Evolutionary conservation across 2,888 invertebrate genomes (phyloP).

Genomic region (Axea sp.): DNA sequence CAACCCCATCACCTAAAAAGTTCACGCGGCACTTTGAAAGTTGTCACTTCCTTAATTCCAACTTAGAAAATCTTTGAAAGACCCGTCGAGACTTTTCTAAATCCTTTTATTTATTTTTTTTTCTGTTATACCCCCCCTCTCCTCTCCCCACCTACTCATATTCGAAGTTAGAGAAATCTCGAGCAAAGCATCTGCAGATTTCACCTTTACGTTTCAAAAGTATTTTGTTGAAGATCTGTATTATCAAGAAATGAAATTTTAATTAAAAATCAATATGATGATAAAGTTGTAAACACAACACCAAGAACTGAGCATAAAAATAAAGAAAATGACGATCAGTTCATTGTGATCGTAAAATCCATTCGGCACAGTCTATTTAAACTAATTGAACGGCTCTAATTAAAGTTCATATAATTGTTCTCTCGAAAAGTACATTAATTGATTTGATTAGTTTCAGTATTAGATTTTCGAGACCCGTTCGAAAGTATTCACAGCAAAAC

Average conservation of each 20-base stretch:
- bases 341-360: constrained; percentile 25
- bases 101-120: constrained; percentile 41
- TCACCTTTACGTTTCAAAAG: constrained; percentile 5
- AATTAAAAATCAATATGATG: constrained; percentile 33
- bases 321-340: constrained; percentile 12
- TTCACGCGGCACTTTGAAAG: constrained; percentile 44
- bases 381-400: constrained; percentile 58
- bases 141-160: too few relatives aligned
- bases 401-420: constrained; percentile 53
- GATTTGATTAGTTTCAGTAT: constrained; percentile 57
- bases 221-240: constrained; percentile 1
- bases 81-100: constrained; percentile 49
- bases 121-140: too few relatives aligned
- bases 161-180: constrained; percentile 29
- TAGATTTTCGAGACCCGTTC: constrained; percentile 32
- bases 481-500: constrained; percentile 36
- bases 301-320: constrained; percentile 3
- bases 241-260: constrained; percentile 22
- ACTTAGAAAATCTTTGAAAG: constrained; percentile 56
- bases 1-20: constrained; percentile 43
- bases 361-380: constrained; percentile 38
- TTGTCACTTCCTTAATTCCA: constrained; percentile 59
- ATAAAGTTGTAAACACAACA: constrained; percentile 29
- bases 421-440: constrained; percentile 45
- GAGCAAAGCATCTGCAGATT: constrained; percentile 25